Conservation (phyloP, 2,797 vertebrate genomes). For the Myotis findleyi region DNA sequence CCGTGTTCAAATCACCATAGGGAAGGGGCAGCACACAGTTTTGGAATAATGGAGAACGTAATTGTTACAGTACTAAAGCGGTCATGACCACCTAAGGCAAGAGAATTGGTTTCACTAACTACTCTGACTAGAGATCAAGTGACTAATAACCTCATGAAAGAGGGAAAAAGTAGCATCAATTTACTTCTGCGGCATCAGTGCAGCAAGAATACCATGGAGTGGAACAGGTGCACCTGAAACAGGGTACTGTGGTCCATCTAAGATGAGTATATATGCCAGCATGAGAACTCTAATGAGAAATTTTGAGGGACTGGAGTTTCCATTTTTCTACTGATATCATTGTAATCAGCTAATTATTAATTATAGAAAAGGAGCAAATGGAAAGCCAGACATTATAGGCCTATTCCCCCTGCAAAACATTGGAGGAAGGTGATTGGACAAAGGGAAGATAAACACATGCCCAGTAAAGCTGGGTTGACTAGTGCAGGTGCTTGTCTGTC, state of each 20-base stretch:
- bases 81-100: background rate
- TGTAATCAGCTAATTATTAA: background rate
- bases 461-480: background rate
- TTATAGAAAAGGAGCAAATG: background rate
- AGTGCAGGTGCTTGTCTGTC: background rate
- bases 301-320: background rate
- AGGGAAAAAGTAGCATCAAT: background rate
- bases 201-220: background rate
- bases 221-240: background rate
- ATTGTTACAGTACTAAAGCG: background rate
- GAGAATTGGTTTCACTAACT: conserved; percentile 34
- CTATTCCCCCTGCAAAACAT: background rate
- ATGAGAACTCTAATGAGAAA: background rate
- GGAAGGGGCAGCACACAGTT: background rate
- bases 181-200: background rate
- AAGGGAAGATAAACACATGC: background rate
- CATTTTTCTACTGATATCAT: background rate
- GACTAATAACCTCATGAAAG: background rate
- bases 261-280: background rate
- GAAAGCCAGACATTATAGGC: background rate
- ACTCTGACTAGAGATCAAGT: background rate
- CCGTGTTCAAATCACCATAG: background rate
- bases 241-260: background rate
- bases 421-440: background rate
- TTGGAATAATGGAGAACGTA: conserved; percentile 43